A percentile compares a stretch with the other conserved stretches of the same genome.
These are phyloP conservation scores for Drosophila subquinaria DNA, from an alignment of 2,888 invertebrate species.

Conservation along the genomic window DNA sequence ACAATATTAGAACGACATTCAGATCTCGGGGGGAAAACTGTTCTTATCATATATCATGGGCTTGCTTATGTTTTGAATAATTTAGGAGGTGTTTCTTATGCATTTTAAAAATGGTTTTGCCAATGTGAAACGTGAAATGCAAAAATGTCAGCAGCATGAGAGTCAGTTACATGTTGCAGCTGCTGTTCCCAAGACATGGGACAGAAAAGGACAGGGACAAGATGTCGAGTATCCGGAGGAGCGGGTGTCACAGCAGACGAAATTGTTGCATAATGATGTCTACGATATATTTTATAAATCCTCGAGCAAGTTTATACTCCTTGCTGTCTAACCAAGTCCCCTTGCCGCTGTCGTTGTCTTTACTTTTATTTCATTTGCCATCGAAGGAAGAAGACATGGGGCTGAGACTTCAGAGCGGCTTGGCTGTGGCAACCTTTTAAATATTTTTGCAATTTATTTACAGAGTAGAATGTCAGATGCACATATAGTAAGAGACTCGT, in stretches of 20 bases:
- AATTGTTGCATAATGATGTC: slow-evolving; percentile 78
- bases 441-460: slow-evolving; percentile 78
- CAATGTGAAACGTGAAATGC: slow-evolving; percentile 74
- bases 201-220: neutral
- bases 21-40: neutral
- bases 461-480: slow-evolving; percentile 37
- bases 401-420: slow-evolving; percentile 36
- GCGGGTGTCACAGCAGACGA: slow-evolving; percentile 45
- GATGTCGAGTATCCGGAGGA: neutral
- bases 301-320: slow-evolving; percentile 56
- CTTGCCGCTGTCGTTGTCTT: slow-evolving; percentile 34
- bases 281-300: slow-evolving; percentile 79
- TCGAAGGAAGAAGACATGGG: slow-evolving; percentile 8
- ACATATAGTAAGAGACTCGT: slow-evolving; percentile 12
- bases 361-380: slow-evolving; percentile 62
- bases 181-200: slow-evolving; percentile 46
- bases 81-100: slow-evolving; percentile 51
- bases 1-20: neutral
- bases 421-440: slow-evolving; percentile 76
- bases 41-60: slow-evolving; percentile 56
- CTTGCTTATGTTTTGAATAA: slow-evolving; percentile 75
- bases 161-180: slow-evolving; percentile 60
- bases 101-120: slow-evolving; percentile 71
- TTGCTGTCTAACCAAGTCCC: slow-evolving; percentile 28
- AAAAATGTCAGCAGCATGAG: slow-evolving; percentile 46